Percentiles rank a stretch among this genome's conserved stretches.
These are phyloP conservation scores for Dryas iulia DNA, from an alignment of 1,140 invertebrate species.

Conservation along the genomic window DNA sequence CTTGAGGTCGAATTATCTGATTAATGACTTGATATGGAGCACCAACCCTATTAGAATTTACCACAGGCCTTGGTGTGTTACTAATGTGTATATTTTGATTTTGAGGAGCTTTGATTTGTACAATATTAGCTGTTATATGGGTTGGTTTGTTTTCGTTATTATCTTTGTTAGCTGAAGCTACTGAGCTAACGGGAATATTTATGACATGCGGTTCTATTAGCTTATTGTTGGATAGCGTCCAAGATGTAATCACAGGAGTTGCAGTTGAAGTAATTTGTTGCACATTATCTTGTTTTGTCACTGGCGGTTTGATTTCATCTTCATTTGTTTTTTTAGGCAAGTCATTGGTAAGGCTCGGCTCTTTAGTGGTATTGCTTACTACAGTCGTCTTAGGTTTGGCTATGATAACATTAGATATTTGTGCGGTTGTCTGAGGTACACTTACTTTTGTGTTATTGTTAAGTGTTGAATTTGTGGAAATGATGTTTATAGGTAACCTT, in stretches of 20 bases:
- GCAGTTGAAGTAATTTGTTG: constrained; percentile 75
- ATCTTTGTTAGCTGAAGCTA: constrained; percentile 48
- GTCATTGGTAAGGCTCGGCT: constrained; percentile 42
- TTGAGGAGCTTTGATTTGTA: constrained; percentile 65
- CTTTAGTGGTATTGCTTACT: constrained; percentile 44
- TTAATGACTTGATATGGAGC: constrained; percentile 75
- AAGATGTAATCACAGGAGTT: constrained; percentile 81
- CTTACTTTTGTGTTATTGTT: constrained; percentile 43
- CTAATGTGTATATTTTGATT: constrained; percentile 53
- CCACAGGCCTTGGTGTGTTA: constrained; percentile 57
- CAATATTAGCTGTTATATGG: constrained; percentile 73
- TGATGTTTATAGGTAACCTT: constrained; percentile 65
- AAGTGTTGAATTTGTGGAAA: constrained; percentile 59
- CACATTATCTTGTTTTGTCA: constrained; percentile 70
- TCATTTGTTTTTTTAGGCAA: constrained; percentile 33
- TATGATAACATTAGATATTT: constrained; percentile 44
- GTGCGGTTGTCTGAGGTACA: constrained; percentile 33
- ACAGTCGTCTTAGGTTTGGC: constrained; percentile 55
- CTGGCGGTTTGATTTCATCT: constrained; percentile 49
- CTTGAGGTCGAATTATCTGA: constrained; percentile 67
- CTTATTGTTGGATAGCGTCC: constrained; percentile 71
- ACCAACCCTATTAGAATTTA: constrained; percentile 57
- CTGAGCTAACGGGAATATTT: constrained; percentile 52
- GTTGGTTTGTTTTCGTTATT: constrained; percentile 64
- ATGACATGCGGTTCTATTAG: constrained; percentile 63